Conservation (phyloP, 2,113 vertebrate species). For the Typhlomys cinereus region DNA sequence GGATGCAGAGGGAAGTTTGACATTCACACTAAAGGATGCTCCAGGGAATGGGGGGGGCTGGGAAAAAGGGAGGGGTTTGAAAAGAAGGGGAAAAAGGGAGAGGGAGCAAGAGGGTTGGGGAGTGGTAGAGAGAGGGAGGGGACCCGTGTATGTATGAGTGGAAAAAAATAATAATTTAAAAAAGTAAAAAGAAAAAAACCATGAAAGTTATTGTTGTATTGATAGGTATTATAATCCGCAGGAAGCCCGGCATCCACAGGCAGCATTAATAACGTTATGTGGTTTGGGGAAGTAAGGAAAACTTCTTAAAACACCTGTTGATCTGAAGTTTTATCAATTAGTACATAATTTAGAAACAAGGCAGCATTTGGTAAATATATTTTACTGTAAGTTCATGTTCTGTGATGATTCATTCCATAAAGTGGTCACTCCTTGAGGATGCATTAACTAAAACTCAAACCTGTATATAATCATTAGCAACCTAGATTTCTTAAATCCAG, state of each 20-base stretch:
- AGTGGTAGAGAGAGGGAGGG: no score
- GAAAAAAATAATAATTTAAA: no score
- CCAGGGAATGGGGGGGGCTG: no score
- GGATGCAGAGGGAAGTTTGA: no score
- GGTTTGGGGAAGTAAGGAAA: background rate
- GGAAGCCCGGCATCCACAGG: background rate
- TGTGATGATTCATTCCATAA: background rate
- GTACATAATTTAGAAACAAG: background rate
- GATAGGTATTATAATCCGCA: background rate
- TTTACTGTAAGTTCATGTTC: background rate
- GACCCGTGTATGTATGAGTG: no score
- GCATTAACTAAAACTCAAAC: background rate
- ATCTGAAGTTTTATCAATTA: background rate
- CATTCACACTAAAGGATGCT: no score
- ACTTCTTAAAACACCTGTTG: background rate
- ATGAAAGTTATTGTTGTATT: no score
- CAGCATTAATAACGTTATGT: background rate
- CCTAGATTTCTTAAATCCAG: background rate
- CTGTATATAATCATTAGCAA: background rate
- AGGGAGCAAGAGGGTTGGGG: no score
- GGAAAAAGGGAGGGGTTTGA: no score
- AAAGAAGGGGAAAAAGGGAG: no score
- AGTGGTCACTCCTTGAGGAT: background rate
- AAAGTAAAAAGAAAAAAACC: no score
- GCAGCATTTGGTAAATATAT: background rate